A percentile compares a stretch with the other conserved stretches of the same genome.
phyloP scores from a whole-genome alignment of 1,140 invertebrate genomes.

The Zophobas atratus region DNA sequence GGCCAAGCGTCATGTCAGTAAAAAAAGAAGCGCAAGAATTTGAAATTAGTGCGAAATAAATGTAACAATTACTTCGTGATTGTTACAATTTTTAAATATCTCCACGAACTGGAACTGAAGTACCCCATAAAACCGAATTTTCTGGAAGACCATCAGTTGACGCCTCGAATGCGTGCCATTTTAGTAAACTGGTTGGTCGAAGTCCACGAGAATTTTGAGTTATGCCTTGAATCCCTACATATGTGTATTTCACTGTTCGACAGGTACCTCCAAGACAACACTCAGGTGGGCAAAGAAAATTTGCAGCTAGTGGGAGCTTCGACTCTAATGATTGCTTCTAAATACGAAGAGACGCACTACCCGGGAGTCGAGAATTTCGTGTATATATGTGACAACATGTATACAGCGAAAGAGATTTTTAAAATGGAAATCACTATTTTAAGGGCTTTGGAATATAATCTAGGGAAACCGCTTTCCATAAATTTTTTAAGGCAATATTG shows the following conservation, averaged over 20 bases:
- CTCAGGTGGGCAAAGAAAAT: slow-evolving; percentile 75
- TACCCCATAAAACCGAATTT: slow-evolving; percentile 84
- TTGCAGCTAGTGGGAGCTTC: slow-evolving; percentile 94
- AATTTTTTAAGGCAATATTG: slow-evolving; percentile 83
- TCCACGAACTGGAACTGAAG: slow-evolving; percentile 80
- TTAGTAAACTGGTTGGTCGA: slow-evolving; percentile 96
- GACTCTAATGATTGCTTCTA: slow-evolving; percentile 92
- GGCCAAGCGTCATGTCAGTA: too few relatives aligned
- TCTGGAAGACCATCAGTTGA: slow-evolving; percentile 63
- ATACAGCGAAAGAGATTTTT: slow-evolving; percentile 53
- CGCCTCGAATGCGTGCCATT: slow-evolving; percentile 69
- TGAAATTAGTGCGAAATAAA: too few relatives aligned
- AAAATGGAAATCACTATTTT: slow-evolving; percentile 90
- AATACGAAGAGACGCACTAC: slow-evolving; percentile 96
- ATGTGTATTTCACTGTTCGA: slow-evolving; percentile 86
- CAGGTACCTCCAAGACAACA: too few relatives aligned
- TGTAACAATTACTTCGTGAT: too few relatives aligned
- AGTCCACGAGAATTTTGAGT: slow-evolving; percentile 90
- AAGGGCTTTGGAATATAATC: slow-evolving; percentile 73
- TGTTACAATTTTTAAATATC: slow-evolving; percentile 75
- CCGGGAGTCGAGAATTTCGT: slow-evolving; percentile 91
- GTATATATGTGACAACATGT: slow-evolving; percentile 73
- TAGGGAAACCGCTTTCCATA: too few relatives aligned
- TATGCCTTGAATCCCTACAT: slow-evolving; percentile 93
- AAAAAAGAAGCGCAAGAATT: too few relatives aligned